Conservation (phyloP, 1,140 invertebrate species). For the Camponotus pennsylvanicus region DNA sequence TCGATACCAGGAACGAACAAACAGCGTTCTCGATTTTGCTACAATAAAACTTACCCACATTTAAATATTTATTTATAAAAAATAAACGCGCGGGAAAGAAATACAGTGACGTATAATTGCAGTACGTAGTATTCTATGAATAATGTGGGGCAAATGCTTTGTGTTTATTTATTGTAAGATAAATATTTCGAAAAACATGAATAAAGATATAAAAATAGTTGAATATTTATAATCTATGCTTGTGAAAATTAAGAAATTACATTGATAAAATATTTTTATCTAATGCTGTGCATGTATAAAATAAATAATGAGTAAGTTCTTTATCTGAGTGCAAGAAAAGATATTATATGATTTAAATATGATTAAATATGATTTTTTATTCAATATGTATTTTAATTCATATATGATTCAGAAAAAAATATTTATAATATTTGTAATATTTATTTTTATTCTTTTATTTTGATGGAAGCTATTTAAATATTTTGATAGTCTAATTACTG, state of each 20-base stretch:
- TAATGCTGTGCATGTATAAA: not conserved
- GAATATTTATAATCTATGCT: not conserved
- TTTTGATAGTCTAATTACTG: not conserved
- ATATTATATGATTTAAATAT: too few species aligned
- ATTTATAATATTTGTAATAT: not conserved
- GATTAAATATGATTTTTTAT: not conserved
- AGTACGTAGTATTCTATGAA: not conserved
- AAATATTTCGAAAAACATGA: not conserved
- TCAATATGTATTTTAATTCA: not conserved
- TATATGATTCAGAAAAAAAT: not conserved
- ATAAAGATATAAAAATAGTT: conserved; percentile 43
- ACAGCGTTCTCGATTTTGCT: not conserved
- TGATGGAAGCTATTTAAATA: not conserved
- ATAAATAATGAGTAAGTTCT: conserved; percentile 24
- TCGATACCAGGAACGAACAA: conserved; percentile 11
- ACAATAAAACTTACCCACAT: conserved; percentile 13
- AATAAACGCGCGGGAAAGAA: too few species aligned
- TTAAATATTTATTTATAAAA: not conserved
- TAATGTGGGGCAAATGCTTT: not conserved
- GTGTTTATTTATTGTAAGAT: conserved; percentile 17
- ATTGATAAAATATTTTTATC: not conserved
- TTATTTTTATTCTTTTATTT: not conserved
- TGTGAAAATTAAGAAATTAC: not conserved
- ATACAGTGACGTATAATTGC: not conserved
- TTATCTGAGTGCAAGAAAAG: not conserved